Base-by-base conservation (phyloP, 2,797 vertebrate genomes). In the Trematomus bernacchii region DNA sequence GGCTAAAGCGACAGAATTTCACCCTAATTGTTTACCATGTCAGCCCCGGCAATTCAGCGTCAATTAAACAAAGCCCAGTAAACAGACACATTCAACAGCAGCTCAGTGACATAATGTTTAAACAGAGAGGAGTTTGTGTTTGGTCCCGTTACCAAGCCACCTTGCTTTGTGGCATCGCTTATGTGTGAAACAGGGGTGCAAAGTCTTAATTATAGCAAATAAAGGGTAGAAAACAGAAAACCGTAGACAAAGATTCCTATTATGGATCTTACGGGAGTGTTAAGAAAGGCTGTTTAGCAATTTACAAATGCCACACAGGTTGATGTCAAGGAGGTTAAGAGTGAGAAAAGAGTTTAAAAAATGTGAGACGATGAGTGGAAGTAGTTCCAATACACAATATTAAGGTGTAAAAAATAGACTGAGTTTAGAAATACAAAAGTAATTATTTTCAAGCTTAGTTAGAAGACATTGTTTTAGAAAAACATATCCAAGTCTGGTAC, bases 11-110 rank as follows among this genome's bases (percentile, higher is more conserved):
- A 77, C 88, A 82, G 83, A 90, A 91, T 91, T 92, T 91, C 77
- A 80, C 73, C 73, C 92, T 94, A 90, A 94, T 93, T 94, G 91
- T 90, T 88, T 85, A 81, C 82, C 65, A 77, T 52, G 91, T 94
- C 85, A 87, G 85, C 73, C 63, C 81, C 37, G 46, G 84, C 85
- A 89, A 92, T 90, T 91, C 80, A 88, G 69, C 63, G 44, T 80
- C 79, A 89, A 94, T 90, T 89, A 91, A 93, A 91, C 87, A 92
- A 92, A 91, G 84, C 76, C 85, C 82, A 68, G 87, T 88, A 92
- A 93, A 93, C 77, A 86, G 80, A 85, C 58, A 62, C 80, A 87
- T 91, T 92, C 85, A 91, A 83, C 83, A 61, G 42, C 66, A 44
- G 85, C 88, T 83, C 61, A 1, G 77, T 64, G 78, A 87, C 91